Conservation (phyloP, 2,113 vertebrate genomes). For the Meleagris gallopavo region DNA sequence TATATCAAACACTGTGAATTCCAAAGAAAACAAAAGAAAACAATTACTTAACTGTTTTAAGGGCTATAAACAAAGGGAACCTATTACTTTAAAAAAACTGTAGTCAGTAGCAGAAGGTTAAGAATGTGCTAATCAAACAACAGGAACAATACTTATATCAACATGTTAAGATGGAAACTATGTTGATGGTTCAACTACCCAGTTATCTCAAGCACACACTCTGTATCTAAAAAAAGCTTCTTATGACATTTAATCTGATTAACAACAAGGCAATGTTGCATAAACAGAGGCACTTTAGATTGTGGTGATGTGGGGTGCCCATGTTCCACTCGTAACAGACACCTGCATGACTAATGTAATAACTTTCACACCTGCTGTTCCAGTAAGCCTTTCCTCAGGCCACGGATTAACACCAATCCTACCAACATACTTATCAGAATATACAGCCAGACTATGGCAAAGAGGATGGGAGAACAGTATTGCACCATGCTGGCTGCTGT, state of each 20-base stretch:
- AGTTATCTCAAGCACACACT: conserved; percentile 12
- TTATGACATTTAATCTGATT: conserved; percentile 28
- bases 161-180: conserved; percentile 11
- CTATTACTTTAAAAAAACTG: background rate
- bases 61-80: background rate
- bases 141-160: background rate
- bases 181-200: background rate
- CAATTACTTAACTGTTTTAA: background rate
- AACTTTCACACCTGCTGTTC: background rate
- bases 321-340: background rate
- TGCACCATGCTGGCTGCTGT: background rate
- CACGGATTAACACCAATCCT: background rate
- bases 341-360: background rate
- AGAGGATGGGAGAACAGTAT: background rate
- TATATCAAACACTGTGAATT: background rate
- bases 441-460: background rate
- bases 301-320: background rate
- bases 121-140: background rate
- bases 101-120: background rate
- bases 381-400: background rate
- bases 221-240: conserved; percentile 8
- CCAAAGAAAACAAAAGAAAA: background rate
- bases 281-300: background rate
- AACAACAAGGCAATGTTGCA: background rate
- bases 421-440: background rate